phyloP scores from a whole-genome alignment of 2,797 vertebrate genomes.

The Chaetodon trifasciatus region DNA sequence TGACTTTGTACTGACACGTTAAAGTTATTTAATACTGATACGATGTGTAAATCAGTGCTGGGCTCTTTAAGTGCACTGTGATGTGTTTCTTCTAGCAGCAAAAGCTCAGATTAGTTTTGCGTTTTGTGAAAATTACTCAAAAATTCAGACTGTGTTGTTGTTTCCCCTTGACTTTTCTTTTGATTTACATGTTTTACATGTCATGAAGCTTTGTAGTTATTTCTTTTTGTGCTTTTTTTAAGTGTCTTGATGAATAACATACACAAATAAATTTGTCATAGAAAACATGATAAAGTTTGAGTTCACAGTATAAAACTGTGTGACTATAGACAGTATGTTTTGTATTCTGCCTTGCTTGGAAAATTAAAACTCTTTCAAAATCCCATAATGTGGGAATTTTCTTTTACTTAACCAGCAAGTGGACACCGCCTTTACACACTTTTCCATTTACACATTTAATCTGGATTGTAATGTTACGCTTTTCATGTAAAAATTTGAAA shows the following conservation, averaged over 20 bases:
- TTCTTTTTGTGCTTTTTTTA: slow-evolving; percentile 2
- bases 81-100: not conserved
- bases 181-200: not conserved
- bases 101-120: not conserved
- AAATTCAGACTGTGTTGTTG: not conserved
- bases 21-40: not conserved
- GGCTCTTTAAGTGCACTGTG: not conserved
- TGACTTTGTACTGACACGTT: not conserved
- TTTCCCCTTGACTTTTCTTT: not conserved
- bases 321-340: slow-evolving; percentile 11
- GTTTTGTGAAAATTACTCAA: not conserved
- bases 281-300: not conserved
- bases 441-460: too few species aligned
- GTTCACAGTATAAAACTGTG: not conserved
- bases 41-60: not conserved
- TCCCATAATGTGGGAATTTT: not conserved
- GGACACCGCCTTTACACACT: too few species aligned
- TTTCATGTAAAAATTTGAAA: not conserved
- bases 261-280: not conserved
- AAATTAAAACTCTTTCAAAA: slow-evolving; percentile 31
- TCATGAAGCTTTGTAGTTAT: not conserved
- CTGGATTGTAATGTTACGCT: too few species aligned
- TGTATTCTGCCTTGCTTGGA: slow-evolving; percentile 18
- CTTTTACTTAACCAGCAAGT: not conserved
- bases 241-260: not conserved